Conservation (phyloP, 2,113 vertebrate species). For the Camelus bactrianus region DNA sequence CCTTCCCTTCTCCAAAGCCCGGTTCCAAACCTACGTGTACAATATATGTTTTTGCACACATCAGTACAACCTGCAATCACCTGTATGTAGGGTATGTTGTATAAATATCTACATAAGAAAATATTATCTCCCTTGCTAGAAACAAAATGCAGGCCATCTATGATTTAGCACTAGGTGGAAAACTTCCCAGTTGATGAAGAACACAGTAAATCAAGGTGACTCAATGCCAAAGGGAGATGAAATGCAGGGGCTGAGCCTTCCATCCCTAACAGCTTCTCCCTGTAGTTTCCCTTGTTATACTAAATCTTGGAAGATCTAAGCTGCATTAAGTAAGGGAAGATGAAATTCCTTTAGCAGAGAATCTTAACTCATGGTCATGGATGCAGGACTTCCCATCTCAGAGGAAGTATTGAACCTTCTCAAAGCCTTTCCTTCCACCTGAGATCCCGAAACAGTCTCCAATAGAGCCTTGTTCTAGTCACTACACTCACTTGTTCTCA, state of each 20-base stretch:
- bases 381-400: not conserved
- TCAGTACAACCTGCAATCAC: not conserved
- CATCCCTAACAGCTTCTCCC: not conserved
- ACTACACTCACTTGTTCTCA: not conserved
- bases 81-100: not conserved
- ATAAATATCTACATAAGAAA: slow-evolving; percentile 14
- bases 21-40: not conserved
- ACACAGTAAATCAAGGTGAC: slow-evolving; percentile 15
- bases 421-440: slow-evolving; percentile 24
- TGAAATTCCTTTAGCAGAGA: not conserved
- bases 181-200: slow-evolving; percentile 12
- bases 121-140: slow-evolving; percentile 24
- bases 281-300: not conserved
- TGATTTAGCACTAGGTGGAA: slow-evolving; percentile 24
- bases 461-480: not conserved
- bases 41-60: not conserved
- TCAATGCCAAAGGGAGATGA: slow-evolving; percentile 44
- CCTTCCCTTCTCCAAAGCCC: not conserved
- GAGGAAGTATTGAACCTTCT: not conserved
- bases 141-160: not conserved
- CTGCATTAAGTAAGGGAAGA: not conserved
- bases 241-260: not conserved
- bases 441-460: not conserved
- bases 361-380: not conserved
- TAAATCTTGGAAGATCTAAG: not conserved